Evolutionary conservation across 2,888 invertebrate genomes (phyloP), one percentile per base, ranked within the genome.

Genomic region (Drosophila lacicola): DNA sequence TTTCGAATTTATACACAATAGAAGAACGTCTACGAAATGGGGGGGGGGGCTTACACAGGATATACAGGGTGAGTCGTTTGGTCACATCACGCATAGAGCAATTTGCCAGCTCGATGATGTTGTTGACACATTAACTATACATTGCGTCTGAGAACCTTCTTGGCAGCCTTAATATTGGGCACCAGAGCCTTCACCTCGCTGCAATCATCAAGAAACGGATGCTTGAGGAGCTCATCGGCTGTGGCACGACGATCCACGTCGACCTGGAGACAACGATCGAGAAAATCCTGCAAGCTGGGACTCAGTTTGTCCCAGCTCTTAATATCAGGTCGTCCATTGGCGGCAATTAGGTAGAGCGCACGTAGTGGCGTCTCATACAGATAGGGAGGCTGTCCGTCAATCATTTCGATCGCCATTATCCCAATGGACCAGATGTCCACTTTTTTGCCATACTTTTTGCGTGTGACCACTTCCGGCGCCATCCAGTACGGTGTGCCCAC

Each of bases 401-500:
- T 96, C 97, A 97, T 97, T 80, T 93, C 93, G 62, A 99, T 98
- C 1, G 98, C 97, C 98, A 99, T 98, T 71, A 99, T 99, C n/a
- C 98, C 98, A 62, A 99, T 93, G 0, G 98, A 98, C 98, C 98
- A 98, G 41, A 98, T 96, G 90, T 98, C 98, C 0, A 98, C 96
- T 87, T 97, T 97, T 90, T 97, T 97, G 10, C 98, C 98, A 84
- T 98, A 98, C 83, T 97, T 96, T 90, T 98, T 98, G 72, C 98
- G 94, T 0, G 97, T 97, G 0, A 97, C 97, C 0, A 98, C 97
- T 92, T 98, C 98, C 0, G 98, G 98, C 0, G 98, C 98, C 98
- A 99, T 99, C 99, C 98, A 98, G 90, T 98, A 98, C 0, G 98
- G 98, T 0, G 98, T 98, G n/a, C 98, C 98, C 0, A 98, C 98